Conservation (phyloP, 2,797 vertebrate species). For the Arctocebus calabarensis region DNA sequence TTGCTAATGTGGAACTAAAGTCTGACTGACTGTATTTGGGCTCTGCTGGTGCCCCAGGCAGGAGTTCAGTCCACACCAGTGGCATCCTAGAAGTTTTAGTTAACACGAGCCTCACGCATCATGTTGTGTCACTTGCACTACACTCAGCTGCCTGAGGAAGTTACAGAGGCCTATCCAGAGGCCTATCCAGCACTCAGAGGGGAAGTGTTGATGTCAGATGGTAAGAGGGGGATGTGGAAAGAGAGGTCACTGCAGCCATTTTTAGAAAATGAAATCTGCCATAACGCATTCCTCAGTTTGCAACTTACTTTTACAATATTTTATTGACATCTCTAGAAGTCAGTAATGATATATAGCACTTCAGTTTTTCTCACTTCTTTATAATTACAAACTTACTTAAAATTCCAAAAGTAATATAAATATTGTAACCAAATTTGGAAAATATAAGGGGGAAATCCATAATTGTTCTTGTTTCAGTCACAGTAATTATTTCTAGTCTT, state of each 20-base stretch:
- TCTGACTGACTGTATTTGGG: background rate
- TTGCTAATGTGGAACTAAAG: background rate
- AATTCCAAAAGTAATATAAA: background rate
- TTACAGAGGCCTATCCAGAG: background rate
- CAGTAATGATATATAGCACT: background rate
- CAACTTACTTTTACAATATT: background rate
- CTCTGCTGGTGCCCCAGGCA: background rate
- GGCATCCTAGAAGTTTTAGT: background rate
- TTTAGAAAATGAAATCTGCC: background rate
- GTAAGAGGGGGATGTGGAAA: background rate
- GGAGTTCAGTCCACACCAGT: background rate
- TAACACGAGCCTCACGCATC: background rate
- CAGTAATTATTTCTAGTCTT: background rate
- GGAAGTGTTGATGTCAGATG: background rate
- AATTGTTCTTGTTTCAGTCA: background rate
- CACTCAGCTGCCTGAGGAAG: background rate
- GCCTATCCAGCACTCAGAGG: background rate
- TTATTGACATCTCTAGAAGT: background rate
- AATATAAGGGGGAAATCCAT: background rate
- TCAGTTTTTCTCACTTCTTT: slow-evolving; percentile 34
- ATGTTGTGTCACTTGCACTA: background rate
- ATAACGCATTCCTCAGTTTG: background rate
- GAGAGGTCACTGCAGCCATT: background rate
- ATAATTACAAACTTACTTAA: slow-evolving; percentile 19
- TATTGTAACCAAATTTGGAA: slow-evolving; percentile 2